Conservation (phyloP, 2,113 vertebrate species). For the Natator depressus region DNA sequence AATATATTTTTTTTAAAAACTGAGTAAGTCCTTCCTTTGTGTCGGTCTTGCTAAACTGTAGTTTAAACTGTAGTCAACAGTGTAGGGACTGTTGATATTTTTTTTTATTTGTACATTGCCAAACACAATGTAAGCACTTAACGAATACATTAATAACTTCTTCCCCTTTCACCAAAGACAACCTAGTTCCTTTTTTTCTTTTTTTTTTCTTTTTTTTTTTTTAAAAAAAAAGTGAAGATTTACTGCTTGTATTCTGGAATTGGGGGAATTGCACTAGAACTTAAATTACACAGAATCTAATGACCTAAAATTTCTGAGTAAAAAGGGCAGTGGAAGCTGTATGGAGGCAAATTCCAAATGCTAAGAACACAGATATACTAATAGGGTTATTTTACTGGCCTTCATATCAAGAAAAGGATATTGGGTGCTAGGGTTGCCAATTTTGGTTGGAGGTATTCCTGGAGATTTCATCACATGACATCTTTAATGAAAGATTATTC, state of each 20-base stretch:
- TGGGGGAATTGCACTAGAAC: not conserved
- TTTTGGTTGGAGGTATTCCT: no score
- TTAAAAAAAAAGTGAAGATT: no score
- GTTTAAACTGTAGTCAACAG: not conserved
- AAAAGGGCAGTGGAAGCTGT: constrained; percentile 9
- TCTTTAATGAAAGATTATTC: no score
- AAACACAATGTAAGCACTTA: fast-evolving
- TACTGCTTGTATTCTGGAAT: not conserved
- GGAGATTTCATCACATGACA: no score
- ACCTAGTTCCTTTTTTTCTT: not conserved
- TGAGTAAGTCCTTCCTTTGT: not conserved
- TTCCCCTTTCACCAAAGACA: not conserved
- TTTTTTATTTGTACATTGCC: not conserved
- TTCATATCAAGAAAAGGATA: constrained; percentile 59
- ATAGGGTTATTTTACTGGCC: constrained; percentile 15
- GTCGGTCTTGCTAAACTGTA: not conserved
- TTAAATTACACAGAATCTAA: not conserved
- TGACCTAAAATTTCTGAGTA: not conserved
- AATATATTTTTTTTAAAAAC: not conserved
- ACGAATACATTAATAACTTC: not conserved
- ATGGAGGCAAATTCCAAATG: not conserved
- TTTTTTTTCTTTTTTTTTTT: not conserved
- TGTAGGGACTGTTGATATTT: not conserved
- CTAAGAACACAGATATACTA: not conserved
- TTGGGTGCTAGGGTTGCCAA: not conserved